A percentile compares a stretch with the other conserved stretches of the same genome.
Evolutionary conservation across 2,113 vertebrate species (phyloP).

Genomic region (Oriolus oriolus): DNA sequence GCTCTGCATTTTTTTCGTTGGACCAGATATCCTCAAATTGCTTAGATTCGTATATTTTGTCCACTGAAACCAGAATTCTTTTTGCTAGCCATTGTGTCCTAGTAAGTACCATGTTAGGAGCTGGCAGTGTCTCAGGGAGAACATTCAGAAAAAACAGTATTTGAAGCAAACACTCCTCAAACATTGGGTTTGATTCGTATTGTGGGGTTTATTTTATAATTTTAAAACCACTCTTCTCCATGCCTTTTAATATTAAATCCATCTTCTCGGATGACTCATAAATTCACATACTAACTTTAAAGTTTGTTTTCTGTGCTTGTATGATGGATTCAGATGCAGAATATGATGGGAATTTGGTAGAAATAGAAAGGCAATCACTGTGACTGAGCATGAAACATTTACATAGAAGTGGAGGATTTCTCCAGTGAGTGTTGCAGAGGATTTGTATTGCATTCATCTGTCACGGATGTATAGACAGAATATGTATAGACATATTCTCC

Average conservation of each 20-base stretch:
- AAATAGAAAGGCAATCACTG: conserved; percentile 83
- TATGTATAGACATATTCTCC: neutral
- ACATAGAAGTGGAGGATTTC: conserved; percentile 67
- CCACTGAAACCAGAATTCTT: neutral
- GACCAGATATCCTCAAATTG: neutral
- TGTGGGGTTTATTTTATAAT: neutral
- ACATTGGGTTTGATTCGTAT: neutral
- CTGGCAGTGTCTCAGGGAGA: neutral
- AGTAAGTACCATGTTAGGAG: neutral
- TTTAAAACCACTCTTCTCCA: neutral
- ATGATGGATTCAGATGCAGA: conserved; percentile 78
- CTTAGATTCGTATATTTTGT: neutral
- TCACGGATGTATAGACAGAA: neutral
- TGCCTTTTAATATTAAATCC: neutral
- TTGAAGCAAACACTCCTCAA: neutral
- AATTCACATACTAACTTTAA: conserved; percentile 18
- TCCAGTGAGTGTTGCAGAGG: conserved; percentile 7
- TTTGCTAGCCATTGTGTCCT: neutral
- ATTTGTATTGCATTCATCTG: conserved; percentile 68
- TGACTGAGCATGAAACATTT: conserved; percentile 74
- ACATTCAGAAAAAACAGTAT: neutral
- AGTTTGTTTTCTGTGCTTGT: conserved; percentile 61
- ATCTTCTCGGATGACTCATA: neutral
- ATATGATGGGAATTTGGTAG: conserved; percentile 70
- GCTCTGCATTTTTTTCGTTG: neutral